A percentile compares a stretch with the other conserved stretches of the same genome.
phyloP scores from a whole-genome alignment of 2,888 invertebrate species.

The Drosophila lutescens region DNA sequence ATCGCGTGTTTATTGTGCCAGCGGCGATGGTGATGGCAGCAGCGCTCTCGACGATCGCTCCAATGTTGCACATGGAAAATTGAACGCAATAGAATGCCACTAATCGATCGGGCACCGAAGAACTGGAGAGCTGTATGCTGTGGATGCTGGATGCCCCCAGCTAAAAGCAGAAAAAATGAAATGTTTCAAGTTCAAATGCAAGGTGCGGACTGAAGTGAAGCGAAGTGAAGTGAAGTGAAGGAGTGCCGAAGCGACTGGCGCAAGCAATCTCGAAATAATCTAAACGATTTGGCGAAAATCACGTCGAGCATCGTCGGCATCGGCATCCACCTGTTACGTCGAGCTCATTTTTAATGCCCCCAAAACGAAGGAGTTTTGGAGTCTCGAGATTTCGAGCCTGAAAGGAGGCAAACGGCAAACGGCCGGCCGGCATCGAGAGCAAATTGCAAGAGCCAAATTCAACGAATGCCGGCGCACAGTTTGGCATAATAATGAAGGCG shows the following conservation, averaged over 20 bases:
- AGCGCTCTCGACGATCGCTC: conserved; percentile 62
- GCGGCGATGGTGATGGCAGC: conserved; percentile 58
- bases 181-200: conserved; percentile 81
- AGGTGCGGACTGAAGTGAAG: conserved; percentile 64
- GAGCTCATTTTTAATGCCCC: conserved; percentile 80
- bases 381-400: conserved; percentile 2
- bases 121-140: conserved; percentile 33
- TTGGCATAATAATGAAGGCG: conserved; percentile 83
- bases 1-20: conserved; percentile 81
- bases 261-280: conserved; percentile 80
- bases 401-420: conserved; percentile 40
- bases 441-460: conserved; percentile 82
- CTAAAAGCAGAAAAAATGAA: conserved; percentile 60
- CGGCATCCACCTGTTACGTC: conserved; percentile 81
- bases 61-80: conserved; percentile 80
- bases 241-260: conserved; percentile 70
- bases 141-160: conserved; percentile 45
- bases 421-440: conserved; percentile 71
- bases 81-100: conserved; percentile 81
- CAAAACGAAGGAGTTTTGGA: conserved; percentile 37
- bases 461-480: conserved; percentile 82
- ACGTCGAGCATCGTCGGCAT: conserved; percentile 67
- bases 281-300: conserved; percentile 80
- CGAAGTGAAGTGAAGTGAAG: conserved; percentile 48
- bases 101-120: conserved; percentile 67